Percentiles rank a stretch among this genome's conserved stretches.
phyloP scores from a whole-genome alignment of 30 jellyfish, hydroid and myxozoan genomes.

The Hydractinia symbiolongicarpus region DNA sequence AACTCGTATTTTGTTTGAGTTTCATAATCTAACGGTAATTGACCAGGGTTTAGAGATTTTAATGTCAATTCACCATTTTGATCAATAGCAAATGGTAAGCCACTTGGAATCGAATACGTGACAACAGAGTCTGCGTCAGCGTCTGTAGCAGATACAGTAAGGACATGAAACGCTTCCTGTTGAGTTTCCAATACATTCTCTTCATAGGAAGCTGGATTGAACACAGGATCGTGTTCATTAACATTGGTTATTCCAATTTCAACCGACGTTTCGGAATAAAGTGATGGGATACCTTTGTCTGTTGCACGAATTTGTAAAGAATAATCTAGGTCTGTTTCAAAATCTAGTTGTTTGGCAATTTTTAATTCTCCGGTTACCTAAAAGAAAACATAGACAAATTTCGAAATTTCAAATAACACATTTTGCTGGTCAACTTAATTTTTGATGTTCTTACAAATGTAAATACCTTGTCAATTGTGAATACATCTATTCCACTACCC shows the following conservation, averaged over 20 bases:
- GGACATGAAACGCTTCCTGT: slow-evolving; percentile 45
- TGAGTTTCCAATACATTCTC: slow-evolving; percentile 36
- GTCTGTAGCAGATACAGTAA: slow-evolving; percentile 61
- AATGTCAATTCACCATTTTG: neutral
- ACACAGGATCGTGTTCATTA: slow-evolving; percentile 4
- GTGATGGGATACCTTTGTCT: neutral
- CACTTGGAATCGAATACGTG: slow-evolving; percentile 11
- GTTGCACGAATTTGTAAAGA: slow-evolving; percentile 9
- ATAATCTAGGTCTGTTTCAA: neutral
- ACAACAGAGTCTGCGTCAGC: slow-evolving; percentile 30
- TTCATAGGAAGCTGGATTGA: neutral
- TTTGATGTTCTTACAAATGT: neutral
- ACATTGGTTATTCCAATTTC: slow-evolving; percentile 6
- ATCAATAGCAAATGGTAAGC: neutral
- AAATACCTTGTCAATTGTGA: slow-evolving; percentile 29
- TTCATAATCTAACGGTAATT: slow-evolving; percentile 6
- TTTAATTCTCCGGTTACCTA: slow-evolving; percentile 36
- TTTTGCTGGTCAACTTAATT: too few relatives aligned
- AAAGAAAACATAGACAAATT: neutral
- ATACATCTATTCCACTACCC: slow-evolving; percentile 48
- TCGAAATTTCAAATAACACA: too few relatives aligned
- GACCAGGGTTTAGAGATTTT: neutral
- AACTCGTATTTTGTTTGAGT: slow-evolving; percentile 5
- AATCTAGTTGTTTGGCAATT: neutral
- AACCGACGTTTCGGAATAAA: neutral